phyloP scores from a whole-genome alignment of 2,797 vertebrate species.

The Gymnocypris eckloni region DNA sequence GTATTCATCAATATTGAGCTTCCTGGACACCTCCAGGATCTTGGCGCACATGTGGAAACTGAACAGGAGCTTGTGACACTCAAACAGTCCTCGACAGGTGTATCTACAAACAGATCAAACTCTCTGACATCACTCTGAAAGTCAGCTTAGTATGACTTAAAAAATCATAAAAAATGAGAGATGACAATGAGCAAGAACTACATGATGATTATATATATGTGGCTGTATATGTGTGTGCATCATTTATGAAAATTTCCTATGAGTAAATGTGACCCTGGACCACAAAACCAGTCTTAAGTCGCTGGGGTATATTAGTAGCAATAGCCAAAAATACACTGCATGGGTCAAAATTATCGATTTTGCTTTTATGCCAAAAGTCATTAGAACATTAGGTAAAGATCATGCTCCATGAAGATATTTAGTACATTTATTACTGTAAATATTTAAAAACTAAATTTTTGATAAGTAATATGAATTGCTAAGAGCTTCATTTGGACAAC shows the following conservation, averaged over 20 bases:
- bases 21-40: slow-evolving; percentile 85
- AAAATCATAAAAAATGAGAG: background rate
- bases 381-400: too few species aligned
- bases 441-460: too few species aligned
- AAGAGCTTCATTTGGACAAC: too few species aligned
- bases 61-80: slow-evolving; percentile 90
- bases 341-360: too few species aligned
- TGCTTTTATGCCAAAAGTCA: too few species aligned
- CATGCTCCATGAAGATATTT: too few species aligned
- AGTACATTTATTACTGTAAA: too few species aligned
- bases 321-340: too few species aligned
- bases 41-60: slow-evolving; percentile 92
- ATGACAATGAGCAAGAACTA: background rate
- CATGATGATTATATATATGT: background rate
- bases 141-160: background rate
- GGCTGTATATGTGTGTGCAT: background rate
- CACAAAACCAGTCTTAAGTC: too few species aligned
- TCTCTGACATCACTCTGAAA: background rate
- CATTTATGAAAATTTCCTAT: background rate
- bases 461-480: too few species aligned
- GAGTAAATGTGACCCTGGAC: too few species aligned
- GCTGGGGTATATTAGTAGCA: too few species aligned
- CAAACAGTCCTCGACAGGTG: slow-evolving; percentile 88
- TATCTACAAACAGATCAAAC: slow-evolving; percentile 73
- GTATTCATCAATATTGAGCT: slow-evolving; percentile 89